Base-by-base conservation (phyloP, 2,888 invertebrate species). In the Dasysyrphus albostriatus region DNA sequence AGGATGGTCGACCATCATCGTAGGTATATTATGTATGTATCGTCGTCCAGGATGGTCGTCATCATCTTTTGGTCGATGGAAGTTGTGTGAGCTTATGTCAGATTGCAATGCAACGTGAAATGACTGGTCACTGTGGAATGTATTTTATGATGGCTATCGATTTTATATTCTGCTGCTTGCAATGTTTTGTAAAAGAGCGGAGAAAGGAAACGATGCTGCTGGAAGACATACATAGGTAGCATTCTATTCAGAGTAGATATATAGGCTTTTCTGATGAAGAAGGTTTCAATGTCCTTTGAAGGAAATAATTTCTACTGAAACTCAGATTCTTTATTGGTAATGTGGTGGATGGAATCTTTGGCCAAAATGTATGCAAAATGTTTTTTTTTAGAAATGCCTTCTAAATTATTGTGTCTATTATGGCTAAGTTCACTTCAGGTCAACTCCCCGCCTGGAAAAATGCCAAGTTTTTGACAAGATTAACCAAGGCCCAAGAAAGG, bases 61-160 rank as follows among this genome's bases (percentile, higher is more conserved):
- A 19, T 67, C 67, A 47, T 67, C 34, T 67, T 69, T 69, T 24
- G 69, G 47, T 24, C 39, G 44, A 58, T 63, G 54, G 56, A 19
- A 37, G 51, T 63, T 72, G 32, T 51, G 72, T 51, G 72, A 75
- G 70, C 42, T 80, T 79, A 84, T 80, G 83, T 75, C 74, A 75
- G 56, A 58, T 70, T 75, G 65, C 7, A 37, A 49, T 56, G 42
- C 58, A 69, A 42, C 14, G 12, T 54, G 19, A 54, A 47, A 59
- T 77, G 65, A 83, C 58, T 77, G 77, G 49, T 59, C 77, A 70
- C 12, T 67, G 54, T 63, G 75, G 81, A 81, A 81, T 81, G 75
- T 29, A 29, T 63, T 76, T 69, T 19, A 61, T 63, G 63, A 76
- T 49, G 47, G 44, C 56, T 42, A 70, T 75, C 54, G 61, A 69